Evolutionary conservation across 2,888 invertebrate species (phyloP), one percentile per base, ranked within the genome.

Genomic region (Drosophila mimica): DNA sequence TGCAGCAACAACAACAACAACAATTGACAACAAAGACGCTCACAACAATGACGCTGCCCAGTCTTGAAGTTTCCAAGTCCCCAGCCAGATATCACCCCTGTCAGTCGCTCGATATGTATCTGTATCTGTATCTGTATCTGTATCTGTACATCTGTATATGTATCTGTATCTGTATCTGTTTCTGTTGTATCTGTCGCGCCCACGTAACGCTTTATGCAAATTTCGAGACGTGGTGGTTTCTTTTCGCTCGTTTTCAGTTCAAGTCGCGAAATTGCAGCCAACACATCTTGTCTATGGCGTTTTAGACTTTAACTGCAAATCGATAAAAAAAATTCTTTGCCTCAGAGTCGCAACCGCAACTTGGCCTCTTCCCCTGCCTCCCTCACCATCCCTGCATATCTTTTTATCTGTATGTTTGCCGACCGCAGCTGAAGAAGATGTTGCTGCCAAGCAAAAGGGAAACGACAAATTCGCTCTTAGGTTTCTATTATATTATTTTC

Each of bases 241-340:
- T 57, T 57, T 69, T 53, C 15, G 46, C 25, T 43, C 43, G 43
- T 11, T 43, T 20, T 43, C 43, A 43, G 43, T 25, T 46, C 36
- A 52, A 76, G 33, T 63, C 54, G 75, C 43, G 31, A 63, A 70
- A 48, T 59, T 58, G 48, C 65, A 53, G 17, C 20, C 46, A 25
- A 25, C 20, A 46, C 46, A 46, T 46, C 46, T 53, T 53, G 53
- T 5, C 36, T 17, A 17, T 15, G 53, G 15, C n/a, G 11, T 6
- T 53, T 54, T 28, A 64, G 64, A 74, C 87, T 82, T 87, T 82
- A 87, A 79, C 74, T 59, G 74, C 40, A 76, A 84, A 83, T 82
- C 83, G 88, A 83, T 84, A 88, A 9, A n/a, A 30, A 15, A 36
- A 28, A 38, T 30, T 56, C 28, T 28, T 17, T 25, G 31, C 30